Base-by-base conservation (phyloP, 2,888 invertebrate genomes). In the Aspidapion aeneum region DNA sequence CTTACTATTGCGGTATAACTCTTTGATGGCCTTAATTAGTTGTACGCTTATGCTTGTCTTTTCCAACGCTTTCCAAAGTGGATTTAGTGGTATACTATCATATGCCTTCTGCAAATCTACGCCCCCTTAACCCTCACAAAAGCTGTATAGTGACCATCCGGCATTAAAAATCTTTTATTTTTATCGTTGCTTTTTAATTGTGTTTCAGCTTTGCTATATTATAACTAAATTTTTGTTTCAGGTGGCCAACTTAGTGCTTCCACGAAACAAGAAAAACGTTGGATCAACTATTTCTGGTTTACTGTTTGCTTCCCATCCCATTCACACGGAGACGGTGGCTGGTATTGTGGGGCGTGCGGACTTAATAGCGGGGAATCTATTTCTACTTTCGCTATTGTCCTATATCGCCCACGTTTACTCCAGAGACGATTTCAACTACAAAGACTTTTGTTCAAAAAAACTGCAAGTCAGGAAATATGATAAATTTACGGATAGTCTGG, bases 251-350 rank as follows among this genome's bases (percentile, higher is more conserved):
- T 85, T 87, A 64, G 82, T 91, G 57, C 81, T 92, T 67, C 88
- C 91, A 60, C 81, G 82, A 56, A 82, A 84, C 66, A 85, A 85
- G 74, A 83, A 83, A 63, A 83, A 85, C 72, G 84, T 90, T 71
- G 91, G 91, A 48, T 86, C 90, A 58, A 84, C 87, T 59, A 85
- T 92, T 22, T 86, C 96, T 0, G 94, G 94, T 0, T 83, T 95
- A 7, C 85, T 95, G 51, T 98, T 98, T 78, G 96, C 98, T 35
- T 89, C 91, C 1, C 98, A 98, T 81, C 98, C 98, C 16, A 90
- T 98, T 73, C 98, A 98, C 82, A 94, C 95, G 1, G 98, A 98
- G 81, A 96, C 98, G 0, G 97, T 98, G 35, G 94, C 97, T 0
- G 96, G 96, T 20, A 87, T 96, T 58, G 98, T 98, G 16, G 98